These are phyloP conservation scores for Neotoma lepida DNA, from an alignment of 2,113 vertebrate genomes.

Conservation along the genomic window DNA sequence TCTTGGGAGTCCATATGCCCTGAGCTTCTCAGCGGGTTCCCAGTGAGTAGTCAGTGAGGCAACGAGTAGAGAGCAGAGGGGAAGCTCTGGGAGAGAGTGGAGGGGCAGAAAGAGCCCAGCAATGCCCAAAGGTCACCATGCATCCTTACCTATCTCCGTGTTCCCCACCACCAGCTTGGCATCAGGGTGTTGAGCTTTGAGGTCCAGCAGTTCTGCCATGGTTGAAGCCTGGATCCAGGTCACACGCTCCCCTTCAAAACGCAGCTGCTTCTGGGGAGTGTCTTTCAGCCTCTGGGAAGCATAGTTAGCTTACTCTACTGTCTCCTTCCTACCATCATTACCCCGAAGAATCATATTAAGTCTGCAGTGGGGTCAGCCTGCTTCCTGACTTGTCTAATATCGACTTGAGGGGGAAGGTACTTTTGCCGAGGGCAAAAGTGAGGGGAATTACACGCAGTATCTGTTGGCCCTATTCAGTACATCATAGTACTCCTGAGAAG, in stretches of 20 bases:
- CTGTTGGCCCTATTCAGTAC: accelerated
- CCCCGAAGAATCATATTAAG: background rate
- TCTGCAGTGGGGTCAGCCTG: background rate
- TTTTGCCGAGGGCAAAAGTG: accelerated
- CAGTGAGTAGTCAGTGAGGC: background rate
- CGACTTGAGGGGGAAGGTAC: background rate
- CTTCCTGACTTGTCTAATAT: background rate
- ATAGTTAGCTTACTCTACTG: background rate
- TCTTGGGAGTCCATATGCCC: background rate
- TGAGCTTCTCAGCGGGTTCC: background rate
- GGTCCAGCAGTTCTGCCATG: constrained; percentile 88
- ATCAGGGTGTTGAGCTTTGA: constrained; percentile 89
- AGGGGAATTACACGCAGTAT: accelerated
- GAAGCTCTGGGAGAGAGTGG: too few species aligned
- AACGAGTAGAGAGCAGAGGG: background rate
- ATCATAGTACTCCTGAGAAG: background rate
- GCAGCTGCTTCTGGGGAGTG: constrained; percentile 81
- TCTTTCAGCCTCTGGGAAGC: constrained; percentile 86
- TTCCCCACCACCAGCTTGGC: constrained; percentile 96
- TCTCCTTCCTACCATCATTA: background rate
- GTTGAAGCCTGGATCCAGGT: constrained; percentile 92
- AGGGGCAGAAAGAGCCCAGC: background rate
- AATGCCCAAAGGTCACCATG: background rate
- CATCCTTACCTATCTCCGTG: constrained; percentile 95
- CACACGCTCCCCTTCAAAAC: constrained; percentile 90